These are phyloP conservation scores for Setipinna tenuifilis DNA, from an alignment of 2,797 vertebrate genomes.

Conservation along the genomic window DNA sequence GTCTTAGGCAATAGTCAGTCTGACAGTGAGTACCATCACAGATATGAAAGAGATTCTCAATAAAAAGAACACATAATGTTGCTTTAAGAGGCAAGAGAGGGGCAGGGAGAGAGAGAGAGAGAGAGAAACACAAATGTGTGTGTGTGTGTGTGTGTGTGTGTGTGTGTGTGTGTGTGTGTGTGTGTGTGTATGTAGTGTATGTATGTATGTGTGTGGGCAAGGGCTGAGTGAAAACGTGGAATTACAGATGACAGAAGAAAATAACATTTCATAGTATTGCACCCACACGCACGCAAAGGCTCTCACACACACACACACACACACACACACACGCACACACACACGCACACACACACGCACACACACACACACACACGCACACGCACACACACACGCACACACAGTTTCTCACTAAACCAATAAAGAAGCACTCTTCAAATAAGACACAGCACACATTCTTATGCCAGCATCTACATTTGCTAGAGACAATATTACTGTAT, in stretches of 20 bases:
- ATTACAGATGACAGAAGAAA: conserved; percentile 1
- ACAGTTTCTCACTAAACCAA: background rate
- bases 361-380: background rate
- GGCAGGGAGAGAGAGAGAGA: background rate
- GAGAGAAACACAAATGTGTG: background rate
- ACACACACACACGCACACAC: background rate
- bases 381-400: background rate
- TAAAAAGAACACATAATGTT: background rate
- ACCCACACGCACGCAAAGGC: background rate
- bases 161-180: background rate
- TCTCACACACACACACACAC: background rate
- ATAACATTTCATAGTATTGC: background rate
- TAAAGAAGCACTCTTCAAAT: background rate
- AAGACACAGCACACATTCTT: background rate
- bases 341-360: background rate
- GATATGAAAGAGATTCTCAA: background rate
- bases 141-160: background rate
- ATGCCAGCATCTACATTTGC: background rate
- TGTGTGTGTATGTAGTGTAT: background rate
- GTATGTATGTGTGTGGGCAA: background rate
- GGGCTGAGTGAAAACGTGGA: background rate
- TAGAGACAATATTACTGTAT: background rate
- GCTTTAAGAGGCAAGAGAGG: background rate
- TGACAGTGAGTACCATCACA: background rate
- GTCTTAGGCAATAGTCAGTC: background rate